Evolutionary conservation across 2,888 invertebrate species (phyloP).

Genomic region (Capitulum mitella): DNA sequence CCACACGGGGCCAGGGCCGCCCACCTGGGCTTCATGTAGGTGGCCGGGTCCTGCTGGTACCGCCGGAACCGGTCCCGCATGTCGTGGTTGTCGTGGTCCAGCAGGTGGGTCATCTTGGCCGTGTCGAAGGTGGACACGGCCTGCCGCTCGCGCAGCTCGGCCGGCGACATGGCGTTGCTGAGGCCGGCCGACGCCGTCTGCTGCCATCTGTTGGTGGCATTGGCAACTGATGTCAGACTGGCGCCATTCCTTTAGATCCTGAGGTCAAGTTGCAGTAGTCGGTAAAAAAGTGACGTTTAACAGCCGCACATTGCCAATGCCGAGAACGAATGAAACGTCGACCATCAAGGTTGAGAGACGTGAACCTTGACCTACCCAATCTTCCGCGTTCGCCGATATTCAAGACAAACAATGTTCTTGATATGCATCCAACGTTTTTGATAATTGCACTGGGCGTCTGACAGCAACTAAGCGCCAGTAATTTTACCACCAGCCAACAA

Average conservation of each 20-base stretch:
- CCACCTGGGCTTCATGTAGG: background rate
- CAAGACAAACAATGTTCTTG: too few relatives aligned
- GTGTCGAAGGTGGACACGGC: conserved; percentile 31
- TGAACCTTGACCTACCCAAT: background rate
- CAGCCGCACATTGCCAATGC: background rate
- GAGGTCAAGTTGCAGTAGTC: background rate
- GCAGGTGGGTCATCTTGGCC: conserved; percentile 34
- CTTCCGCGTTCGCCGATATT: background rate
- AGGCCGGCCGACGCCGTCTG: conserved; percentile 14
- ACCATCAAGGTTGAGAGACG: background rate
- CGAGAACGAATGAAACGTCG: background rate
- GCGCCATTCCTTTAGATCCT: too few relatives aligned
- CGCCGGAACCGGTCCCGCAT: conserved; percentile 36
- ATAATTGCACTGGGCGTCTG: too few relatives aligned
- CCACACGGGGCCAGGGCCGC: background rate
- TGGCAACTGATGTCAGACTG: background rate
- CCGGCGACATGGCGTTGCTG: conserved; percentile 29
- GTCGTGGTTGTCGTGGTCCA: conserved; percentile 38
- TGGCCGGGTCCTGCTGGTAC: conserved; percentile 8
- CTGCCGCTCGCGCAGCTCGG: conserved; percentile 31
- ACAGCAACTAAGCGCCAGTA: too few relatives aligned
- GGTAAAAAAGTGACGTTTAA: background rate
- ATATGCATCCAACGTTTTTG: too few relatives aligned
- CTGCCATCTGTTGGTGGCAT: background rate
- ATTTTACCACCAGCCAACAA: too few relatives aligned